Conservation (phyloP, 2,113 vertebrate species). For the Glaucomys volans region DNA sequence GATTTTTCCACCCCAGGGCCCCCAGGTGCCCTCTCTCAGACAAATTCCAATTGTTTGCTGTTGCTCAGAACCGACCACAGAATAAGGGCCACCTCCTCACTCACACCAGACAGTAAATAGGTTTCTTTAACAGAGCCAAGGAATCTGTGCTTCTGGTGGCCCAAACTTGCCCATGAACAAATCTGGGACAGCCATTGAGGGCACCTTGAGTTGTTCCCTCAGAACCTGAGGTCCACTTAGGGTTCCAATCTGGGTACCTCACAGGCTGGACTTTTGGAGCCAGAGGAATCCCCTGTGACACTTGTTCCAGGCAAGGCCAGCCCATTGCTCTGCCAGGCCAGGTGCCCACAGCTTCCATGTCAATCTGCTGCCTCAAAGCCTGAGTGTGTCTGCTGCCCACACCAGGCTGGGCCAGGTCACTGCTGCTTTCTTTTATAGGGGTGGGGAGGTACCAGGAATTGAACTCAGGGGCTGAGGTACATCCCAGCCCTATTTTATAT, state of each 20-base stretch:
- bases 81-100: neutral
- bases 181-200: accelerated
- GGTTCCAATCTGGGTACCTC: neutral
- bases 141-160: accelerated
- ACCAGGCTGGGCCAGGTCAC: neutral
- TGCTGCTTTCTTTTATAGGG: neutral
- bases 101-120: neutral
- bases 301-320: neutral
- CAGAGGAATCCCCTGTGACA: neutral
- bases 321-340: neutral
- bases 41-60: neutral
- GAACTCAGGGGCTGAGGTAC: no score
- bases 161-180: neutral
- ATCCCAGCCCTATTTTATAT: no score
- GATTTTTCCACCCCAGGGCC: neutral
- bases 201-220: neutral
- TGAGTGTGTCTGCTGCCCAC: neutral
- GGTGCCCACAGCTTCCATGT: neutral
- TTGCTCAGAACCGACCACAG: neutral
- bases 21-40: neutral
- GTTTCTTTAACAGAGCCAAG: neutral
- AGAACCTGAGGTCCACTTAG: neutral
- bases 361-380: neutral
- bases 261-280: neutral
- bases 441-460: no score